phyloP scores from a whole-genome alignment of 2,888 invertebrate genomes.

The Caenorhabditis japonica region DNA sequence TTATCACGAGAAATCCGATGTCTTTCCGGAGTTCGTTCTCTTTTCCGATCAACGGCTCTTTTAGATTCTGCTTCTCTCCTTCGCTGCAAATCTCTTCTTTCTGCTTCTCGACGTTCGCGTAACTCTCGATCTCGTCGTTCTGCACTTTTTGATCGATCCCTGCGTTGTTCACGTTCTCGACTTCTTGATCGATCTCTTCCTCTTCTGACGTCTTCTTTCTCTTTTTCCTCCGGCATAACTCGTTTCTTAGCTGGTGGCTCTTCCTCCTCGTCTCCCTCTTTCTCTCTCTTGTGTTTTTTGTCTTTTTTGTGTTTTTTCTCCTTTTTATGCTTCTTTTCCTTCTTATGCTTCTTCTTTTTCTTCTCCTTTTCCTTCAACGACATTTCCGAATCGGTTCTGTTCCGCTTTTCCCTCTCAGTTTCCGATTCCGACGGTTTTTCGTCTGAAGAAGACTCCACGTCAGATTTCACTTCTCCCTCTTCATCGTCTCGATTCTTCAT shows the following conservation, averaged over 20 bases:
- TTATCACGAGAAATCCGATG: neutral
- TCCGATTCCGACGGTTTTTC: constrained; percentile 26
- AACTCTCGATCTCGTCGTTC: constrained; percentile 45
- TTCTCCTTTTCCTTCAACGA: constrained; percentile 22
- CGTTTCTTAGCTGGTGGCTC: constrained; percentile 30
- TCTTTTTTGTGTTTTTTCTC: constrained; percentile 59
- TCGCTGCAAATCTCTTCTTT: constrained; percentile 29
- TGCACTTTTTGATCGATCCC: constrained; percentile 35
- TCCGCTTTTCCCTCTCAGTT: constrained; percentile 12
- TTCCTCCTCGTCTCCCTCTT: constrained; percentile 16
- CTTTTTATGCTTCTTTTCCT: constrained; percentile 62
- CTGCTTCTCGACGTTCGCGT: constrained; percentile 21
- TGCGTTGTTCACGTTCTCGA: constrained; percentile 20
- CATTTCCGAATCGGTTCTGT: constrained; percentile 33
- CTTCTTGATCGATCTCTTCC: constrained; percentile 29
- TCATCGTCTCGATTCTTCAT: constrained; percentile 20
- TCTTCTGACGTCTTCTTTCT: neutral
- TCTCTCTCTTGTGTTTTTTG: constrained; percentile 23
- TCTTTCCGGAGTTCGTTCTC: constrained; percentile 20
- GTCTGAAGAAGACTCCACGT: constrained; percentile 31
- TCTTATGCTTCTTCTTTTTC: constrained; percentile 53
- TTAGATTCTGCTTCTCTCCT: constrained; percentile 12
- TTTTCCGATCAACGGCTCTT: constrained; percentile 6
- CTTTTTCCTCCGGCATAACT: constrained; percentile 2
- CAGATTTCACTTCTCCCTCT: constrained; percentile 37